These are phyloP conservation scores for Clitarchus hookeri DNA, from an alignment of 2,888 invertebrate species.

Conservation along the genomic window DNA sequence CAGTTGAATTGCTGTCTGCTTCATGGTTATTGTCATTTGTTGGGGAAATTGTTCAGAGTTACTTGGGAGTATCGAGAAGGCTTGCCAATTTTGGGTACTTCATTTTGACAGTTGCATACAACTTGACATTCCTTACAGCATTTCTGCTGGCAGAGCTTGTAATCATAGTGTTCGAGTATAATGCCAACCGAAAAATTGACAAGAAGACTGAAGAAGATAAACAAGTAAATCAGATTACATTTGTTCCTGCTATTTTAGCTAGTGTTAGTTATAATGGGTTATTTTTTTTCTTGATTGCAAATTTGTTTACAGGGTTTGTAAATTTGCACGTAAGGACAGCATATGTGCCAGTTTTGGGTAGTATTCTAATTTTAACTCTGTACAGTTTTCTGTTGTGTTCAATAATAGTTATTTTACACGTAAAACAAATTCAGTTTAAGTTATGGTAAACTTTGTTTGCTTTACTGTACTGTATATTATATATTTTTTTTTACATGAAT, in stretches of 20 bases:
- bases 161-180: constrained; percentile 38
- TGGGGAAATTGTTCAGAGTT: neutral
- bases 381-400: constrained; percentile 3
- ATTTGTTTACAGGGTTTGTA: constrained; percentile 81
- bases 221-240: constrained; percentile 39
- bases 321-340: constrained; percentile 74
- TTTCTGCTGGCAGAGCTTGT: constrained; percentile 62
- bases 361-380: constrained; percentile 44
- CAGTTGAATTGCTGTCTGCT: constrained; percentile 32
- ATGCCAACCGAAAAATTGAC: neutral
- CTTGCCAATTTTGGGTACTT: constrained; percentile 84
- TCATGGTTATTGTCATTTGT: neutral
- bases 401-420: constrained; percentile 16
- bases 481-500: too few relatives aligned
- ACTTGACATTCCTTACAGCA: constrained; percentile 60
- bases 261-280: constrained; percentile 82
- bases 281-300: constrained; percentile 80
- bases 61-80: constrained; percentile 72
- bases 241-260: constrained; percentile 64
- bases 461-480: too few relatives aligned
- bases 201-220: neutral
- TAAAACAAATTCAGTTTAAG: neutral
- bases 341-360: constrained; percentile 53
- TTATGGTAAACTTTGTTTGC: neutral
- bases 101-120: constrained; percentile 71